Conservation (phyloP, 2,888 invertebrate genomes). For the Ormyrus rosae region DNA sequence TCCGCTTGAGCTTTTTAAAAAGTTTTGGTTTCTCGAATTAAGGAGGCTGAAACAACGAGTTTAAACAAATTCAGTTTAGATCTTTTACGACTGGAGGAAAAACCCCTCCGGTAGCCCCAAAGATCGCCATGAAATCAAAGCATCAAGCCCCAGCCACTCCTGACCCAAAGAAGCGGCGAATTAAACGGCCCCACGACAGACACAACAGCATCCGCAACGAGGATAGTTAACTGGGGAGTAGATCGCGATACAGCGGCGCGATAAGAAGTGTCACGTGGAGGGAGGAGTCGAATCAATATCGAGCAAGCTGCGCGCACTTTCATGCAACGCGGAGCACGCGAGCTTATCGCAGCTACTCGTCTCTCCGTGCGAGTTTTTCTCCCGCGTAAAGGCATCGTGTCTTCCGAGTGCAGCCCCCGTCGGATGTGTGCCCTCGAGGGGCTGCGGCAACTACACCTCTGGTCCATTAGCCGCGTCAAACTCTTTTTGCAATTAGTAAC, state of each 20-base stretch:
- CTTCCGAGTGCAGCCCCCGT: neutral
- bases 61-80: too few relatives aligned
- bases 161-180: too few relatives aligned
- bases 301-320: neutral
- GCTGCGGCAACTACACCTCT: neutral
- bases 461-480: constrained; percentile 25
- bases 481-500: constrained; percentile 36
- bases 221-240: constrained; percentile 30
- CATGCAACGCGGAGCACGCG: neutral
- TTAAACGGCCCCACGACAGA: too few relatives aligned
- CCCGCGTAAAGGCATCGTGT: neutral
- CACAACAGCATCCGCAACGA: neutral
- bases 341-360: constrained; percentile 5
- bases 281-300: constrained; percentile 39
- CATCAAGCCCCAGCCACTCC: too few relatives aligned
- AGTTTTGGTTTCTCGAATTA: too few relatives aligned
- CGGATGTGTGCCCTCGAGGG: neutral
- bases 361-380: constrained; percentile 1
- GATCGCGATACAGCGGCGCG: constrained; percentile 13
- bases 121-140: too few relatives aligned
- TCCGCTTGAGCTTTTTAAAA: too few relatives aligned
- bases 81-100: too few relatives aligned
- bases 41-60: too few relatives aligned
- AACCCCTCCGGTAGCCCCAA: too few relatives aligned
- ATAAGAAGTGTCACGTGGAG: constrained; percentile 28